A percentile compares a stretch with the other conserved stretches of the same genome.
Evolutionary conservation across 2,888 invertebrate genomes (phyloP).

Genomic region (Aphodius granarius): DNA sequence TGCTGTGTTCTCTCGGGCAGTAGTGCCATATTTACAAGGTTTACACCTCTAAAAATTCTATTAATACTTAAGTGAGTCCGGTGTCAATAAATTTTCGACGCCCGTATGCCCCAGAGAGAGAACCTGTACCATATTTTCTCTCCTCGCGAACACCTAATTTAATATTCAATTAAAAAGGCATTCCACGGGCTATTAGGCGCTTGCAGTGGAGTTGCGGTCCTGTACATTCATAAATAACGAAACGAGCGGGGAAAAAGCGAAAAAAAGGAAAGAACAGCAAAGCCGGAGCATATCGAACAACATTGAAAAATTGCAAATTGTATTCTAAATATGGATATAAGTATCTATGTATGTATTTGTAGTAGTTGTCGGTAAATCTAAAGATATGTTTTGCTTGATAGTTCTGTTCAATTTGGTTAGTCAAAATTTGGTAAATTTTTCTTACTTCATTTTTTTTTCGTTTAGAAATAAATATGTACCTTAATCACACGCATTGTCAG

Average conservation of each 20-base stretch:
- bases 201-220: background rate
- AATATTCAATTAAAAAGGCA: conserved; percentile 14
- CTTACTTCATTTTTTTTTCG: too few relatives aligned
- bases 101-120: conserved; percentile 8
- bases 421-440: too few relatives aligned
- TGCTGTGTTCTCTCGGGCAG: background rate
- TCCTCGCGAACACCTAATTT: conserved; percentile 6
- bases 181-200: conserved; percentile 6
- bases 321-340: background rate
- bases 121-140: conserved; percentile 4
- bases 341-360: too few relatives aligned
- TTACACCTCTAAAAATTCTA: background rate
- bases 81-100: conserved; percentile 11
- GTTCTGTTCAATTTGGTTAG: background rate
- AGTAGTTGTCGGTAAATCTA: background rate
- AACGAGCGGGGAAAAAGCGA: background rate
- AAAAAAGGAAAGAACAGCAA: background rate
- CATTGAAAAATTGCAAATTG: background rate
- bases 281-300: background rate
- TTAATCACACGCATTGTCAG: too few relatives aligned
- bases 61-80: background rate
- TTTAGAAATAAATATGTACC: too few relatives aligned
- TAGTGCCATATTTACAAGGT: background rate
- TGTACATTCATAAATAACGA: conserved; percentile 9
- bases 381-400: background rate